Conservation (phyloP, 1,140 invertebrate species). For the Drosophila kurseongensis region DNA sequence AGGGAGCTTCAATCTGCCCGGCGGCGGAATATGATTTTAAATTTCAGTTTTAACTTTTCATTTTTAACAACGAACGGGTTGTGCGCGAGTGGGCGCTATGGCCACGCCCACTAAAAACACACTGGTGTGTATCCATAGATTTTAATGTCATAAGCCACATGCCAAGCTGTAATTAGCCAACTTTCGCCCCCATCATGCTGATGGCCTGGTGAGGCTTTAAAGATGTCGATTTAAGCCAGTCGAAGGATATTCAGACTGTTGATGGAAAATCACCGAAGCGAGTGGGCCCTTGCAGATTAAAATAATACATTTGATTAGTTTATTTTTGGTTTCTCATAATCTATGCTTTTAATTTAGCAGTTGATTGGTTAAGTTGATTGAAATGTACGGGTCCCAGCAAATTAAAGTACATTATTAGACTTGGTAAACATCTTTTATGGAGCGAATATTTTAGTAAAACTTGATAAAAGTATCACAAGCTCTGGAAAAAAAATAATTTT, state of each 20-base stretch:
- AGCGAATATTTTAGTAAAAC: no score
- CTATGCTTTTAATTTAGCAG: background rate
- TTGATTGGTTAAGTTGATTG: background rate
- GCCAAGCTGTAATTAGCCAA: slow-evolving; percentile 71
- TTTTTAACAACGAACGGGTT: slow-evolving; percentile 38
- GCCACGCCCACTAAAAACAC: slow-evolving; percentile 17
- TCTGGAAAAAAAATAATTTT: no score
- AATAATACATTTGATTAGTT: slow-evolving; percentile 28
- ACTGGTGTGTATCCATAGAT: slow-evolving; percentile 49
- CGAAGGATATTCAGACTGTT: slow-evolving; percentile 7
- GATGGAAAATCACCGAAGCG: slow-evolving; percentile 5
- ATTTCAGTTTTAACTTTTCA: slow-evolving; percentile 39
- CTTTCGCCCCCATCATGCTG: slow-evolving; percentile 28
- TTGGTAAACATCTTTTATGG: no score
- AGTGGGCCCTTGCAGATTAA: slow-evolving; percentile 6
- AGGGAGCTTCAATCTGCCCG: slow-evolving; percentile 9
- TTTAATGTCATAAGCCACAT: slow-evolving; percentile 73
- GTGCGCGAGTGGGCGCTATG: slow-evolving; percentile 3
- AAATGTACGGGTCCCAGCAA: no score
- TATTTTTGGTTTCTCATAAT: slow-evolving; percentile 7
- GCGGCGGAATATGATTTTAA: slow-evolving; percentile 19
- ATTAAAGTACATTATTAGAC: no score
- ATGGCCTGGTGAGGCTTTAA: slow-evolving; percentile 35
- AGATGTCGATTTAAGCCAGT: slow-evolving; percentile 33
- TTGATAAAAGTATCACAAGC: no score